A percentile compares a stretch with the other conserved stretches of the same genome.
phyloP scores from a whole-genome alignment of 1,140 invertebrate genomes.

The Gonioctena quinquepunctata region DNA sequence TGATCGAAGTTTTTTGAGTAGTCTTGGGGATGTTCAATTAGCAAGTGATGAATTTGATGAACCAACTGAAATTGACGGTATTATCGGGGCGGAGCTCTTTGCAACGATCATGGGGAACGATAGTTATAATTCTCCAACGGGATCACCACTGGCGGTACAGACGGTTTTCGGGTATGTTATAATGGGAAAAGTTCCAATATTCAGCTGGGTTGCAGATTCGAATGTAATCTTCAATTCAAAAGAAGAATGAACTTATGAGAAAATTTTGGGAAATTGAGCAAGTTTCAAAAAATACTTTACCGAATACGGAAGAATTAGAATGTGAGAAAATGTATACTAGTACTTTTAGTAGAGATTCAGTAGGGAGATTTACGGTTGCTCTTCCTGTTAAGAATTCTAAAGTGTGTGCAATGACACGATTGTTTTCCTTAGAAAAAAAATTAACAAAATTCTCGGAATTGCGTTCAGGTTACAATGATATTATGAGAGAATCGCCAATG shows the following conservation, averaged over 20 bases:
- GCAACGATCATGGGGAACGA: background rate
- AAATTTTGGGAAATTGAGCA: background rate
- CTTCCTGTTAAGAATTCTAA: background rate
- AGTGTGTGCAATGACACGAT: background rate
- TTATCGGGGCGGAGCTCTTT: background rate
- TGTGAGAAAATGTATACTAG: background rate
- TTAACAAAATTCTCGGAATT: background rate
- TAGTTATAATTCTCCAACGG: background rate
- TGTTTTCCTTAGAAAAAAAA: background rate
- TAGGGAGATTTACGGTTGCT: background rate
- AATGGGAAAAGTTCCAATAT: conserved; percentile 5
- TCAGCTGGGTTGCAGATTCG: background rate
- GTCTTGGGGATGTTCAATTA: no score
- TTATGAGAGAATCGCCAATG: background rate
- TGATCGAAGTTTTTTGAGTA: no score
- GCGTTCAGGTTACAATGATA: conserved; percentile 1
- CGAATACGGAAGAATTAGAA: background rate
- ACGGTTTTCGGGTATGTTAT: no score
- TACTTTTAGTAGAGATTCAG: background rate
- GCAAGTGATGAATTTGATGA: no score
- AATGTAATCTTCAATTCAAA: background rate
- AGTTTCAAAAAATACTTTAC: conserved; percentile 1
- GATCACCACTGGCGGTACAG: background rate
- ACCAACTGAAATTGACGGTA: conserved; percentile 1
- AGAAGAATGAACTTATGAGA: background rate